Evolutionary conservation across 2,888 invertebrate genomes (phyloP), one percentile per base, ranked within the genome.

Genomic region (Heliconius erato): DNA sequence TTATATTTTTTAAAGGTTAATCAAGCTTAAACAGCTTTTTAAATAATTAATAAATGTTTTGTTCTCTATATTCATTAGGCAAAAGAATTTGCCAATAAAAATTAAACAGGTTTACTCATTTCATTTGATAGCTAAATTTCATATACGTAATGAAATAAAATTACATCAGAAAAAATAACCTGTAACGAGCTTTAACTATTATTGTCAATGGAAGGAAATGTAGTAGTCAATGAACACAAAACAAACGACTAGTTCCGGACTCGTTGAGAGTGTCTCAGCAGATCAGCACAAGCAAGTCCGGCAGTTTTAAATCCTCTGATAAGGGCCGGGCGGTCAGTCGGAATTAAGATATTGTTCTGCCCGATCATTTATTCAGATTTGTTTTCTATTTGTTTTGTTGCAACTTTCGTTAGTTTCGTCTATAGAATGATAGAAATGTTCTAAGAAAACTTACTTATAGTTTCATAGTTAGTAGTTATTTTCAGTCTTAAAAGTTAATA

Each of bases 221-320:
- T 16, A 23, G 23, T 23, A 40, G 40, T 71, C 79, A 79, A 79
- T 79, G 79, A 69, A 79, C n/a, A 54, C 54, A 32, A 3, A 71
- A 79, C 79, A 71, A 59, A 54, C 7, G 5, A 3, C 35, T 11
- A 69, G 44, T 40, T 59, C 35, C 40, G 49, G n/a, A 54, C 74
- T 9, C 19, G 23, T 32, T 26, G 54, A 28, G 32, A 59, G 79
- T 35, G 63, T 74, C 74, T 74, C 71, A 65, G 65, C 72, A 28
- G 80, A 74, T 74, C 71, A 32, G 65, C 65, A 44, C 74, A 67
- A 80, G 72, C 80, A 9, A 69, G 65, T 80, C 49, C 32, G 65
- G 65, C 35, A 72, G 79, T 81, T 81, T 79, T 81, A 81, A 83
- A 79, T 83, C 83, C 81, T 54, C 63, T 76, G 82, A 83, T 81